Conservation (phyloP, 2,888 invertebrate species). For the Volucella zonaria region DNA sequence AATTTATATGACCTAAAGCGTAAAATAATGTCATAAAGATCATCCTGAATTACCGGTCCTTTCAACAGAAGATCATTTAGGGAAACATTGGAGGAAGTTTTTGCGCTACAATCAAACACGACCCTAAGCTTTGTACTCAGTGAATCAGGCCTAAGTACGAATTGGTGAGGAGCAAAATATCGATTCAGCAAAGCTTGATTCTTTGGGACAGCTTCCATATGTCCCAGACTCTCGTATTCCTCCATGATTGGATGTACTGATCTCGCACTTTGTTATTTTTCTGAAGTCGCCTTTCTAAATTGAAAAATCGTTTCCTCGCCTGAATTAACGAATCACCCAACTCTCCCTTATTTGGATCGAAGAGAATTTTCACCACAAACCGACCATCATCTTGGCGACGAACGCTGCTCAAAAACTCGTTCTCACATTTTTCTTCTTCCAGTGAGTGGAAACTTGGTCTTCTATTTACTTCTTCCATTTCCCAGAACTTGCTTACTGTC, state of each 20-base stretch:
- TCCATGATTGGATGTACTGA: slow-evolving; percentile 11
- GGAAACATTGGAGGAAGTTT: slow-evolving; percentile 57
- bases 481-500: not conserved
- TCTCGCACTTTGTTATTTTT: not conserved
- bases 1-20: slow-evolving; percentile 15
- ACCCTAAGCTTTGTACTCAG: slow-evolving; percentile 33
- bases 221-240: slow-evolving; percentile 2
- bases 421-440: not conserved
- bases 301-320: not conserved
- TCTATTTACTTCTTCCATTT: not conserved
- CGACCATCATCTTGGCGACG: not conserved
- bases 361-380: slow-evolving; percentile 11
- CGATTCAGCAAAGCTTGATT: not conserved
- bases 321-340: slow-evolving; percentile 16
- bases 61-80: slow-evolving; percentile 74
- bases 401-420: slow-evolving; percentile 6
- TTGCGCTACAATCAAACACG: slow-evolving; percentile 51
- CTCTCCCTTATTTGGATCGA: not conserved
- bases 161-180: slow-evolving; percentile 8
- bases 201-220: slow-evolving; percentile 4
- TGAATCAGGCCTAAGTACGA: slow-evolving; percentile 10
- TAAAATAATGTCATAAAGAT: slow-evolving; percentile 47
- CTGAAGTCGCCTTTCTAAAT: slow-evolving; percentile 8
- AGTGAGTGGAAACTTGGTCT: not conserved
- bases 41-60: slow-evolving; percentile 74